phyloP scores from a whole-genome alignment of 2,113 vertebrate species.

The Oreochromis aureus region DNA sequence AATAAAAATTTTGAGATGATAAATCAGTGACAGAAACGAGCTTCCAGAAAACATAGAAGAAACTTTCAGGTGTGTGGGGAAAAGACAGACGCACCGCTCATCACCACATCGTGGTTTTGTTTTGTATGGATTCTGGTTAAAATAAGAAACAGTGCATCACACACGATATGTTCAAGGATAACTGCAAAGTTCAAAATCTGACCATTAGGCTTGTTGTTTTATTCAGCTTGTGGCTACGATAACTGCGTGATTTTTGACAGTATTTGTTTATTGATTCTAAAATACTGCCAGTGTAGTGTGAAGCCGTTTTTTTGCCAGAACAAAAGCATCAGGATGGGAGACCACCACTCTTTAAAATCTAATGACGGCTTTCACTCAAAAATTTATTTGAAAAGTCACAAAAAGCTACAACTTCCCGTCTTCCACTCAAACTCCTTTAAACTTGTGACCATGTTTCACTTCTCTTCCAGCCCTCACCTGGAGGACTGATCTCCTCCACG shows the following conservation, averaged over 20 bases:
- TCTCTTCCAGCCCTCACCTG: constrained; percentile 64
- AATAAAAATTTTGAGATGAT: neutral
- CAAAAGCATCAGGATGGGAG: neutral
- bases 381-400: neutral
- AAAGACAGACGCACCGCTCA: neutral
- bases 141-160: neutral
- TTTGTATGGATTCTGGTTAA: neutral
- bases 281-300: neutral
- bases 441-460: neutral
- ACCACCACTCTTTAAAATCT: neutral
- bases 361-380: neutral
- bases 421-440: neutral
- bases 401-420: neutral
- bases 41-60: neutral
- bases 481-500: neutral
- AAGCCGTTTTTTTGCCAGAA: neutral
- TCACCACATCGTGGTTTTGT: neutral
- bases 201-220: neutral
- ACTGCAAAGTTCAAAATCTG: neutral
- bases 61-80: neutral
- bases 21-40: neutral
- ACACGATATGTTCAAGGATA: neutral
- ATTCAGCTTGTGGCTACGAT: neutral
- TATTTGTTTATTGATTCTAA: neutral
- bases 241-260: neutral